Evolutionary conservation across 2,797 vertebrate species (phyloP).

Genomic region (Novumbra hubbsi): DNA sequence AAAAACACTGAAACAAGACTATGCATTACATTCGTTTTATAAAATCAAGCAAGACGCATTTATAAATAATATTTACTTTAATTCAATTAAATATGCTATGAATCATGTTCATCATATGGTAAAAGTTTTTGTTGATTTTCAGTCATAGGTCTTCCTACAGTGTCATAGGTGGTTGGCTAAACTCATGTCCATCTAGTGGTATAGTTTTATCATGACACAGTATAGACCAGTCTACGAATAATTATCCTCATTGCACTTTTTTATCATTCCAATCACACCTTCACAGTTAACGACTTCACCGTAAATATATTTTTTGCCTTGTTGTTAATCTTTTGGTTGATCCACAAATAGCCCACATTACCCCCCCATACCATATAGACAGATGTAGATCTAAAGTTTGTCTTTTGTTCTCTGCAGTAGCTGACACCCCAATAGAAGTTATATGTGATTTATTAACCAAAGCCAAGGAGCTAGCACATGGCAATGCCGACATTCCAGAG

Average conservation of each 20-base stretch:
- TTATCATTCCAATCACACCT: no score
- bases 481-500: conserved; percentile 57
- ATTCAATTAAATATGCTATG: neutral
- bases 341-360: neutral
- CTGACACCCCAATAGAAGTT: conserved; percentile 70
- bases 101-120: neutral
- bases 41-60: neutral
- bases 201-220: neutral
- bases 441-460: conserved; percentile 74
- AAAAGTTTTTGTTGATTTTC: no score
- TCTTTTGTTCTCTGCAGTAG: conserved; percentile 44
- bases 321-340: neutral
- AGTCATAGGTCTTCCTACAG: neutral
- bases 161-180: neutral
- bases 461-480: conserved; percentile 67
- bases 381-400: neutral
- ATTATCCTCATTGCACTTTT: no score
- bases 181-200: neutral
- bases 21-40: neutral
- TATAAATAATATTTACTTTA: neutral
- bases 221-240: neutral
- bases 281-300: neutral
- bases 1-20: neutral
- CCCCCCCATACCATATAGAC: neutral
- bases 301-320: neutral